Percentiles rank a stretch among this genome's conserved stretches.
These are phyloP conservation scores for Xenopus tropicalis DNA, from an alignment of 2,113 vertebrate genomes.

Conservation along the genomic window DNA sequence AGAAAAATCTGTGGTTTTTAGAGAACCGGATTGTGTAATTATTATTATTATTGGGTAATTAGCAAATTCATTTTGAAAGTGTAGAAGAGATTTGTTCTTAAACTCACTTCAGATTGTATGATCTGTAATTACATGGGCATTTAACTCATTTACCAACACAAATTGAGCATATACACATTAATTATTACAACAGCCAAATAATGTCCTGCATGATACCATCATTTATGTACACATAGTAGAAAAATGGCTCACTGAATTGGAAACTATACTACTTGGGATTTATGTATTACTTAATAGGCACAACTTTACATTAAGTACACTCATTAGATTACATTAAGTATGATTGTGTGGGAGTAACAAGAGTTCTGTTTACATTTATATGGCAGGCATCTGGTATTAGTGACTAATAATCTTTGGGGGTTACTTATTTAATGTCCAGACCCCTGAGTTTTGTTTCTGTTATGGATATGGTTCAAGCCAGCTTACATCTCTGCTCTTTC, in stretches of 20 bases:
- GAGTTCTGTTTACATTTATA: too few relatives aligned
- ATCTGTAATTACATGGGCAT: conserved; percentile 27
- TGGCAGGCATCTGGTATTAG: too few relatives aligned
- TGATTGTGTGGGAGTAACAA: too few relatives aligned
- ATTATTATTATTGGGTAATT: not conserved
- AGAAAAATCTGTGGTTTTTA: not conserved
- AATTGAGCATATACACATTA: conserved; percentile 1
- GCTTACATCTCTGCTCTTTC: too few relatives aligned
- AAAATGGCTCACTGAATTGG: not conserved
- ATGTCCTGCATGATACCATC: not conserved
- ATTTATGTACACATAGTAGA: not conserved
- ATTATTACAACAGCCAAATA: conserved; percentile 11
- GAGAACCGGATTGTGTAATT: not conserved
- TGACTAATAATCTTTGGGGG: too few relatives aligned
- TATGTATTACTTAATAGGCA: not conserved
- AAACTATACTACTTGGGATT: not conserved
- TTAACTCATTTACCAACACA: conserved; percentile 25
- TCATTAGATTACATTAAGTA: too few relatives aligned
- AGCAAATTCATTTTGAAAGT: not conserved
- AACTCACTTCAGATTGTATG: conserved; percentile 10
- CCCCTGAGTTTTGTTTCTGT: too few relatives aligned
- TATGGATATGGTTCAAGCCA: too few relatives aligned
- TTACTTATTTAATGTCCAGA: too few relatives aligned
- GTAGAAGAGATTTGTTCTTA: conserved; percentile 3
- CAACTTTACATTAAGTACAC: not conserved